Base-by-base conservation (phyloP, 2,888 invertebrate genomes). In the Caenorhabditis wallacei region DNA sequence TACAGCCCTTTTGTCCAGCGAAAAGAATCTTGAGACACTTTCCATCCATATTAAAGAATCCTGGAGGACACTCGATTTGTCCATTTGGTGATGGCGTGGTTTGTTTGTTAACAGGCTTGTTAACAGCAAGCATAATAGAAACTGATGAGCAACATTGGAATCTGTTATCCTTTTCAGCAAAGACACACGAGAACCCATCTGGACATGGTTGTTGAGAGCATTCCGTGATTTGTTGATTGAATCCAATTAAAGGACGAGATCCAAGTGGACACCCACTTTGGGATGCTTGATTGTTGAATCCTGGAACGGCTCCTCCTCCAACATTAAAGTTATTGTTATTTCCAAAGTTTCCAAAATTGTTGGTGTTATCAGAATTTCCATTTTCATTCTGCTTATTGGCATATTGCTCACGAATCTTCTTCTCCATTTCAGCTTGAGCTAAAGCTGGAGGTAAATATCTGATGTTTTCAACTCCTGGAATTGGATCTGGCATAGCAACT, bases 1-100 rank as follows among this genome's bases (percentile, higher is more conserved):
- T 88, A 71, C 91, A 91, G 22, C 91, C 91, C 59, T 90, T 90
- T 57, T 91, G 91, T n/a, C 91, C 91, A 48, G 91, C 90, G 56
- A 88, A 91, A 24, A 89, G 87, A 46, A 88, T 85, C 54, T 88
- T 88, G 48, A 88, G 54, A 57, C 88, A 88, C 64, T 88, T 88
- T 59, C 86, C 88, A 54, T 88, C 87, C 78, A 88, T 85, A 16
- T 83, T 72, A 56, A 85, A 87, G 80, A 87, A 87, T 46, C 87
- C 88, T 22, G 84, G 87, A 18, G 88, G 88, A 59, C 88, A 88
- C 35, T 87, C 86, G 10, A 85, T 66, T 30, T 83, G 71, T 13
- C 78, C 76, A n/a, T 68, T 53, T 56, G 83, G 51, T 8, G 78
- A 54, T 43, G 80, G 76, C 3, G 83, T 72, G 0, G 80, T 30